Base-by-base conservation (phyloP, 2,888 invertebrate genomes). In the Graphium colonna region DNA sequence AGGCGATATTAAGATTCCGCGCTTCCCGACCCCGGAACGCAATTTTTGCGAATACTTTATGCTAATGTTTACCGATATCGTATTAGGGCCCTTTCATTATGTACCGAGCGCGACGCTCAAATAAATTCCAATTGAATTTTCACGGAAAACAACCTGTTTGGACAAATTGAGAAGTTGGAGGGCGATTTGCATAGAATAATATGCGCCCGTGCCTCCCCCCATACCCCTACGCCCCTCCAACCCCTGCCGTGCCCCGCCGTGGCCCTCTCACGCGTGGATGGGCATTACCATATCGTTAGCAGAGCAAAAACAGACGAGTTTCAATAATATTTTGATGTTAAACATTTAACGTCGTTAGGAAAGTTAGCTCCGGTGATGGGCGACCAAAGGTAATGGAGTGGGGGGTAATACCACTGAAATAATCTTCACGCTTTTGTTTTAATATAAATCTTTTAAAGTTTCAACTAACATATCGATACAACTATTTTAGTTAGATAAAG, bases 11-110 rank as follows among this genome's bases (percentile, higher is more conserved):
- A 77, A 79, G 75, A 80, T 76, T 73, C 73, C 71, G 60, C 66
- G 55, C 18, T 18, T 36, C 56, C 67, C 64, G 61, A 7, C 71
- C 65, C 64, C 56, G 62, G 69, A 65, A 72, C 72, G 76, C 76
- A 78, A 80, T 80, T 79, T 81, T 82, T 77, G 71, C 71, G 63
- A 75, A 76, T 72, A 75, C 77, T 77, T 79, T 76, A 80, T 79
- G 77, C 75, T 76, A 79, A 82, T 79, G 71, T 79, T 79, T 77
- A 75, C 73, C 70, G 70, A 78, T 75, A 73, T 72, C 68, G 71
- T 68, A 72, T 36, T 44, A 31, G 72, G 73, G 71, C 75, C 69
- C 71, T 74, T 77, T 77, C 74, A 79, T 80, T 77, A 79, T 71
- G 70, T n/a, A n/a, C n/a, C n/a, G 61, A 59, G 60, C 58, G 60